phyloP scores from a whole-genome alignment of 2,888 invertebrate species.

The Parnassius orleans region DNA sequence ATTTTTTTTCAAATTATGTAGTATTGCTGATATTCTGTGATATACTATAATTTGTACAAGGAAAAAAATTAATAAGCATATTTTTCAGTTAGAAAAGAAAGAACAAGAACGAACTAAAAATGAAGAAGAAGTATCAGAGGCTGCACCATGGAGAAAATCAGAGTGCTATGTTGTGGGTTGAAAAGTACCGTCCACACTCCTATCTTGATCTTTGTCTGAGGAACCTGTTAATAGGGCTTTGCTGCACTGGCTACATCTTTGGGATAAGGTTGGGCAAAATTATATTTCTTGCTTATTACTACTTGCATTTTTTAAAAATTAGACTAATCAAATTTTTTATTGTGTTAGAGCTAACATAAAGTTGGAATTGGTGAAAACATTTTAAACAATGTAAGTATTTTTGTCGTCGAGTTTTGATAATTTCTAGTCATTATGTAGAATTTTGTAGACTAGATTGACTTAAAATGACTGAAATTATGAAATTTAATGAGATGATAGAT shows the following conservation, averaged over 20 bases:
- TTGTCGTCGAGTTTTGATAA: not conserved
- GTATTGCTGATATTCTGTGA: no score
- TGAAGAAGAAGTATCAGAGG: slow-evolving; percentile 34
- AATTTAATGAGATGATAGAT: no score
- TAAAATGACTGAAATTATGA: no score
- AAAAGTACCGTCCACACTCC: slow-evolving; percentile 91
- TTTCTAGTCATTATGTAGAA: no score
- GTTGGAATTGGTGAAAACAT: not conserved
- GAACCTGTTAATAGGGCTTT: slow-evolving; percentile 94
- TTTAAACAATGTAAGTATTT: not conserved
- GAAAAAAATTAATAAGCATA: no score
- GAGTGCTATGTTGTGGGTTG: slow-evolving; percentile 90
- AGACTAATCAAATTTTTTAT: no score
- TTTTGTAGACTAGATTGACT: no score
- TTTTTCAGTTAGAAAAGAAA: slow-evolving; percentile 55
- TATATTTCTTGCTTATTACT: not conserved
- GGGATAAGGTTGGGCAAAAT: slow-evolving; percentile 88
- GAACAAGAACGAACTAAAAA: slow-evolving; percentile 32
- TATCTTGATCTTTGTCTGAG: slow-evolving; percentile 96
- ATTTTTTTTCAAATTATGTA: no score
- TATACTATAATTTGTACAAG: no score
- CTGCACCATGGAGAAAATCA: slow-evolving; percentile 38
- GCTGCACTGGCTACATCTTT: slow-evolving; percentile 96
- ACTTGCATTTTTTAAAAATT: no score
- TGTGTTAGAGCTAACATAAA: no score